Base-by-base conservation (phyloP, 2,797 vertebrate genomes). In the Sebastes hubbsi region DNA sequence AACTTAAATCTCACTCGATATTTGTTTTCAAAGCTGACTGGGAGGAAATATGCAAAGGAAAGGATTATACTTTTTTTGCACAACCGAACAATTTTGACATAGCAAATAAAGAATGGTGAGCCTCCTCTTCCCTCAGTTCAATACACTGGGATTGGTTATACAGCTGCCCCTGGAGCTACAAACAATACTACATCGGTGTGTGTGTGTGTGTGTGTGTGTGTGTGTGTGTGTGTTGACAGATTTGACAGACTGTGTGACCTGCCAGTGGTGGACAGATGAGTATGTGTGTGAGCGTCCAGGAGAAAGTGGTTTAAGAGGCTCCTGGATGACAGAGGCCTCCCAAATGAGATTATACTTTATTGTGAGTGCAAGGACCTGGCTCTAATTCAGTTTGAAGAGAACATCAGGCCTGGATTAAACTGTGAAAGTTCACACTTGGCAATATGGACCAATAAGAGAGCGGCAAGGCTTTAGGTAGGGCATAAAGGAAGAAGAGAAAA, bases 311-410 rank as follows among this genome's bases (percentile, higher is more conserved):
- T 95, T 94, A 91, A 95, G 93, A 91, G 80, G 88, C 84, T 94
- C 83, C 87, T 91, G 90, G 93, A 94, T 93, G 91, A 94, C 93
- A 93, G 86, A 85, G 89, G 80, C 89, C 88, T 92, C 94, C 94
- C 94, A 93, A 94, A 95, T 94, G 89, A 92, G 92, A 96, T 96
- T 95, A 96, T 88, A 91, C 90, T 92, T 95, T 96, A 96, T 96
- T 96, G 95, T 95, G 89, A 93, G 94, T 93, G 92, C 93, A 88
- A 93, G 91, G 91, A 92, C 93, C 86, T 81, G 90, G 83, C 88
- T 84, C 90, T 96, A 95, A 96, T 95, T 94, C 92, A 94, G 95
- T 96, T 95, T 95, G 93, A 94, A 81, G 91, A 95, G 90, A 94
- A 92, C 90, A 94, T 93, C 93, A 90, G 87, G 85, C 83, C 86